phyloP scores from a whole-genome alignment of 2,113 vertebrate species.

The Lophius piscatorius region DNA sequence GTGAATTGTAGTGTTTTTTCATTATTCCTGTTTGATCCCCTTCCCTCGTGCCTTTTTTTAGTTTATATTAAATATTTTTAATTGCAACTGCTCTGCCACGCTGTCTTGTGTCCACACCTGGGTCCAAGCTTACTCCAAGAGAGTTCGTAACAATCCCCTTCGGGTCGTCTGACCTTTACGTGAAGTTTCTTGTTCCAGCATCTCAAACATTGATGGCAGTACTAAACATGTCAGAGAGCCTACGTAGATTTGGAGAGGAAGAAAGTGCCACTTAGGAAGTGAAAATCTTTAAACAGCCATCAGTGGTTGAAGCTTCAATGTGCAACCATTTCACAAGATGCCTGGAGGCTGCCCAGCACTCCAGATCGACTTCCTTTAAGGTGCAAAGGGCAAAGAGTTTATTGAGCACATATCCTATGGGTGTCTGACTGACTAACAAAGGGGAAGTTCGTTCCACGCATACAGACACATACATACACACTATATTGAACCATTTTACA shows the following conservation, averaged over 20 bases:
- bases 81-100: no score
- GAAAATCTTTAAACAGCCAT: slow-evolving; percentile 56
- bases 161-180: slow-evolving; percentile 43
- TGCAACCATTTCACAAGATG: slow-evolving; percentile 47
- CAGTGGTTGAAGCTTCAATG: slow-evolving; percentile 51
- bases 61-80: no score
- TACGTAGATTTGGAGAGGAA: slow-evolving; percentile 55
- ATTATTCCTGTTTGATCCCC: no score
- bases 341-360: slow-evolving; percentile 57
- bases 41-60: no score
- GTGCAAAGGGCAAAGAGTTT: slow-evolving; percentile 71
- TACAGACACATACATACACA: slow-evolving; percentile 19
- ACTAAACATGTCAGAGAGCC: slow-evolving; percentile 56
- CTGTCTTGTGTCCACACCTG: no score
- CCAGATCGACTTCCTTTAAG: slow-evolving; percentile 75
- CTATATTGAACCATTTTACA: slow-evolving; percentile 48
- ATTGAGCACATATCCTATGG: slow-evolving; percentile 74
- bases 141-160: no score
- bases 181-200: slow-evolving; percentile 48
- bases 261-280: slow-evolving; percentile 55
- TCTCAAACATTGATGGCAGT: slow-evolving; percentile 51
- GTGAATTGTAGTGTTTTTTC: no score
- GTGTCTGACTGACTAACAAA: slow-evolving; percentile 59
- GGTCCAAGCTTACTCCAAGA: no score
- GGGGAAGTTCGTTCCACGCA: slow-evolving; percentile 56